Conservation (phyloP, 2,797 vertebrate species). For the Thaleichthys pacificus region DNA sequence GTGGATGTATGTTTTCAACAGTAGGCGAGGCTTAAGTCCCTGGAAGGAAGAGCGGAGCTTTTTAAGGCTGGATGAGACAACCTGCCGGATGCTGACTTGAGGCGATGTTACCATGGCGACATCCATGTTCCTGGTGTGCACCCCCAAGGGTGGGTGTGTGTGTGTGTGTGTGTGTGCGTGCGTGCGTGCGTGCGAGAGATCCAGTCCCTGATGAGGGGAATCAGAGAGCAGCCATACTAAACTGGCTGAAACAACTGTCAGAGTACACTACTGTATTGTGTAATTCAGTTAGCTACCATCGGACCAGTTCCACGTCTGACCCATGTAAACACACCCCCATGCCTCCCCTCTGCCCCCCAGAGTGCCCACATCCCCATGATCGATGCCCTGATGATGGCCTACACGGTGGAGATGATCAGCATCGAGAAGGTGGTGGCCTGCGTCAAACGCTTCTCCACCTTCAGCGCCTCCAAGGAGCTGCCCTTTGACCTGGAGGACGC, state of each 20-base stretch:
- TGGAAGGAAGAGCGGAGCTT: constrained; percentile 40
- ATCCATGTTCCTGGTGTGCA: constrained; percentile 6
- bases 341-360: constrained; percentile 61
- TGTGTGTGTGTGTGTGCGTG: neutral
- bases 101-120: constrained; percentile 60
- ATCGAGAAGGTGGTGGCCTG: constrained; percentile 97
- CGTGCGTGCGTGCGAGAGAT: neutral
- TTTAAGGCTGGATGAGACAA: constrained; percentile 29
- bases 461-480: constrained; percentile 96
- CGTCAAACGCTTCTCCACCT: constrained; percentile 95
- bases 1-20: too few species aligned
- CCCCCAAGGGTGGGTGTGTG: neutral
- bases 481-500: constrained; percentile 98
- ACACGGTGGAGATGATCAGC: constrained; percentile 99
- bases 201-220: too few species aligned
- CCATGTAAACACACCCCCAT: neutral
- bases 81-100: constrained; percentile 55
- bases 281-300: neutral
- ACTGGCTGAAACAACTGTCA: too few species aligned
- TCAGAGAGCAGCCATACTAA: too few species aligned
- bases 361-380: constrained; percentile 98
- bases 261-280: neutral
- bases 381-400: constrained; percentile 97
- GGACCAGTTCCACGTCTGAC: neutral
- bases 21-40: constrained; percentile 41